Evolutionary conservation across 64 coral and sea anemone species (phyloP), one percentile per base, ranked within the genome.

Genomic region (Montipora foliosa): DNA sequence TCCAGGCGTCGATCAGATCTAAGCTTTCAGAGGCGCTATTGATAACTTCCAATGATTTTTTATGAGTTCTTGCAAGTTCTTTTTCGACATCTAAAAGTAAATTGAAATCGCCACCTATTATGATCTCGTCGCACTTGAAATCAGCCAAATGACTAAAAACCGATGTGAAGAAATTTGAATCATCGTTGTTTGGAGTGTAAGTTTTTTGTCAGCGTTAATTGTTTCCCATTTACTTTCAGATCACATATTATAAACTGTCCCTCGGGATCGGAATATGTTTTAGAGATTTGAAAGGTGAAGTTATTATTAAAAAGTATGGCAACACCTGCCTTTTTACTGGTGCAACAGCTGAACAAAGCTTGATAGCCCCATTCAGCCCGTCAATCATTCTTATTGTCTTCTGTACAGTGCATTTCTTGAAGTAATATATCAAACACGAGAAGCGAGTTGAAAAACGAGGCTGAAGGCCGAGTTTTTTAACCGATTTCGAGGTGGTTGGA

Each of bases 191-290:
- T 29, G 83, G 62, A 37, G 68, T 0, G 15, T 4, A 44, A 68
- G 7, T 87, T 0, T 24, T 87, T 55, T 55, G 52, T 55, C 52
- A 55, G 52, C 52, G 52, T 55, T 55, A 55, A 55, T 1, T 55
- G 52, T 55, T 55, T 55, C 3, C 52, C 83, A 61, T 87, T 58
- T 45, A 25, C 3, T 46, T 13, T 87, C 47, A 70, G 22, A 87
- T 87, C 83, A 58, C 83, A 70, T 61, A 87, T 87, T 45, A 86
- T 86, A 86, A 59, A 83, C 17, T 58, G 13, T 19, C 80, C 80
- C 14, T 83, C 52, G 10, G 80, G 37, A 4, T 83, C 52, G 0
- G 46, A 6, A 61, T 61, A 62, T 5, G 1, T 51, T 83, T 61
- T 83, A 21, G 20, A 19, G 6, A 86, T 14, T 47, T 67, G 57